These are phyloP conservation scores for Tipula helvola DNA, from an alignment of 2,888 invertebrate genomes.

Conservation along the genomic window DNA sequence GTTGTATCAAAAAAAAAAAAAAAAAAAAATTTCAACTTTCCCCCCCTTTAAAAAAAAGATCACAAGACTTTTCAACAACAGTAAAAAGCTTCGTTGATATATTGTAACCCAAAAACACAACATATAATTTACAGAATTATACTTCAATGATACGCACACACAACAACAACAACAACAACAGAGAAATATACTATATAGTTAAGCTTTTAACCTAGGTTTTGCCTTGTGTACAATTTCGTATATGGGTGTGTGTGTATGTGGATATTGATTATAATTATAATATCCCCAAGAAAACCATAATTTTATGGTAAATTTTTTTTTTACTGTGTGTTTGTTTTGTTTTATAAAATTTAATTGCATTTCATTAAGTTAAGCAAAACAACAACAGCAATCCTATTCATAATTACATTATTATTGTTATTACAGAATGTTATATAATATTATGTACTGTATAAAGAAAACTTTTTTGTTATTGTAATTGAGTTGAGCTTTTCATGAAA, in stretches of 20 bases:
- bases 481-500: background rate
- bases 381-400: background rate
- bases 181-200: background rate
- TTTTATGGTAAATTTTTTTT: background rate
- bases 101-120: background rate
- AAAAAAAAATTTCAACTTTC: background rate
- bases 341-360: constrained; percentile 4
- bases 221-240: background rate
- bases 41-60: background rate
- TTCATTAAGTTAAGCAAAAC: background rate
- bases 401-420: background rate
- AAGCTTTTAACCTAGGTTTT: background rate
- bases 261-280: background rate
- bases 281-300: background rate
- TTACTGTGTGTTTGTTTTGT: background rate
- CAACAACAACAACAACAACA: background rate
- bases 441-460: background rate
- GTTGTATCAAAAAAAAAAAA: no score
- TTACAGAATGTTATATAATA: background rate
- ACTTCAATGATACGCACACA: background rate
- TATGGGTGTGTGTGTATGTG: background rate
- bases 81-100: background rate
- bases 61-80: background rate
- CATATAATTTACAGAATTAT: background rate
- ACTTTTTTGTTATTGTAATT: background rate